Base-by-base conservation (phyloP, 2,888 invertebrate genomes). In the Strigamia transsilvanica region DNA sequence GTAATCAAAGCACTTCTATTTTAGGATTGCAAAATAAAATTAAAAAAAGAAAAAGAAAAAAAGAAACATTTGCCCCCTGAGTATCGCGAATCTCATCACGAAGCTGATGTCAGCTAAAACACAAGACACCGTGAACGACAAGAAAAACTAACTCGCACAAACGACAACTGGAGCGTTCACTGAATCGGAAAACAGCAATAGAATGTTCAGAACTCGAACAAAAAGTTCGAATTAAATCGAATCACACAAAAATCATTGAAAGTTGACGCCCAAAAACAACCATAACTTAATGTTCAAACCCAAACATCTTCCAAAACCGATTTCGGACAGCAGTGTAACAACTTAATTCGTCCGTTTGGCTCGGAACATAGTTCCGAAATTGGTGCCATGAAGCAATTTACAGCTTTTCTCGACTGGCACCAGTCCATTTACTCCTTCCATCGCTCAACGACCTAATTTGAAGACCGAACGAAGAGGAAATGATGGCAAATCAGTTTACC, bases 401-500 rank as follows among this genome's bases (percentile, higher is more conserved):
- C 18, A 61, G 61, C 61, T 61, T 61, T 61, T 61, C 51, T 61
- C n/a, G 21, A 61, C 61, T 61, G 61, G 61, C 61, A 23, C 61
- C 61, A 61, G 21, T 21, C 61, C 61, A 61, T 23, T 61, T 61
- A 61, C 61, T 61, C 23, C 21, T 61, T 61, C 61, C 61, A 61
- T 23, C 18, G 61, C 23, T 23, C 61, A 61, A 61, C 21, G 21
- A 61, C 61, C 61, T 61, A 61, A 61, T 61, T 61, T 61, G 18
- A 61, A 51, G 51, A 51, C 12, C 23, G 18, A 61, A 21, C n/a
- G 21, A 18, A 21, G 61, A 61, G 61, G 21, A 61, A 61, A 61
- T 61, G 61, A 61, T 61, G 21, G 61, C n/a, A 61, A 61, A 61
- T 61, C 61, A 61, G 13, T 23, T 61, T 23, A 18, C n/a, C 13